phyloP scores from a whole-genome alignment of 2,888 invertebrate species.

The Cosmia trapezina region DNA sequence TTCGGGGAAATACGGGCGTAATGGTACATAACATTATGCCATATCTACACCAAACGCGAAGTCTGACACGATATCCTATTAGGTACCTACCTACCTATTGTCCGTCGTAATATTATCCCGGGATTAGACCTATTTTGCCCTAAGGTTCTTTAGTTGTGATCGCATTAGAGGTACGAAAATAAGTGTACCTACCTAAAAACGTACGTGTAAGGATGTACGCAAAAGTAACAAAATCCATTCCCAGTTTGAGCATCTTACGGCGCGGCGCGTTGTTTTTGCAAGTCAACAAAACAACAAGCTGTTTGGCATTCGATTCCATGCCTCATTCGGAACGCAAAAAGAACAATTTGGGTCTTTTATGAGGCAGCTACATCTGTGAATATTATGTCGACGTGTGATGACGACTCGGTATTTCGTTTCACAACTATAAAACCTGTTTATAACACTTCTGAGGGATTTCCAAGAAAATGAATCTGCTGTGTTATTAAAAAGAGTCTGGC shows the following conservation, averaged over 20 bases:
- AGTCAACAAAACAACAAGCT: constrained; percentile 66
- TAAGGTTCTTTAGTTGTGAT: not conserved
- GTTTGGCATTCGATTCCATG: constrained; percentile 71
- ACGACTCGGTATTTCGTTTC: constrained; percentile 49
- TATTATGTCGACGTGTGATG: constrained; percentile 66
- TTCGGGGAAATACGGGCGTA: not conserved
- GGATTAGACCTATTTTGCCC: not conserved
- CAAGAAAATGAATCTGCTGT: constrained; percentile 28
- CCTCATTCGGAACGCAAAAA: constrained; percentile 70
- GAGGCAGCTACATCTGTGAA: constrained; percentile 66
- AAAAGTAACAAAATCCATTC: constrained; percentile 59
- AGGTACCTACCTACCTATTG: not conserved
- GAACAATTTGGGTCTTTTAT: constrained; percentile 72
- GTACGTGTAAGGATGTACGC: constrained; percentile 13
- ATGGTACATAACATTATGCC: not conserved
- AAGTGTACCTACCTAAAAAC: not conserved
- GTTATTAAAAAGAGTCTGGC: constrained; percentile 39
- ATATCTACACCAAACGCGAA: constrained; percentile 3
- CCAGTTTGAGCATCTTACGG: constrained; percentile 46
- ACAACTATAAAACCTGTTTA: constrained; percentile 56
- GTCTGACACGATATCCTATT: not conserved
- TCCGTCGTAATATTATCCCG: not conserved
- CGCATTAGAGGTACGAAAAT: not conserved
- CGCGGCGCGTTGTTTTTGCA: constrained; percentile 60
- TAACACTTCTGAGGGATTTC: constrained; percentile 27